Evolutionary conservation across 2,888 invertebrate genomes (phyloP).

Genomic region (Drosophila picticornis): DNA sequence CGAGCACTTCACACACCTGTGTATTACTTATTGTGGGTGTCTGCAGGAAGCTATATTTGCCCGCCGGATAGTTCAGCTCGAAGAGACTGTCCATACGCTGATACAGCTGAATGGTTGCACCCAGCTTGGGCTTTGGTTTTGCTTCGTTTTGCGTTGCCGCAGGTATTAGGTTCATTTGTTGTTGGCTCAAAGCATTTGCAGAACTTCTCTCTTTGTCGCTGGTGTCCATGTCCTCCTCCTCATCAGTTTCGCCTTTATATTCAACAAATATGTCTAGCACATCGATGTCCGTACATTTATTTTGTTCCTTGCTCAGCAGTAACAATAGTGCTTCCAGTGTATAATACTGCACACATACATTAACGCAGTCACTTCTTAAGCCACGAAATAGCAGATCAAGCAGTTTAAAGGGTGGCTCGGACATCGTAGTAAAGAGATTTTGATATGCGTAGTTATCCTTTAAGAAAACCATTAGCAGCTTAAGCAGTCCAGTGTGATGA

Average conservation of each 20-base stretch:
- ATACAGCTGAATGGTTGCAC: background rate
- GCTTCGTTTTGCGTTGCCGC: background rate
- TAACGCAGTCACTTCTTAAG: slow-evolving; percentile 27
- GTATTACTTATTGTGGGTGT: slow-evolving; percentile 56
- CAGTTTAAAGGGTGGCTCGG: slow-evolving; percentile 35
- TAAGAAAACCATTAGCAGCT: slow-evolving; percentile 72
- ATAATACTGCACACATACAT: slow-evolving; percentile 58
- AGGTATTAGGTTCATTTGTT: background rate
- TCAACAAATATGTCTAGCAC: slow-evolving; percentile 44
- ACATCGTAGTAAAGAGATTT: slow-evolving; percentile 54
- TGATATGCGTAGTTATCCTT: slow-evolving; percentile 69
- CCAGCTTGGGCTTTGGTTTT: background rate
- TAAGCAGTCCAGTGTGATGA: slow-evolving; percentile 51
- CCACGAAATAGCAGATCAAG: slow-evolving; percentile 63
- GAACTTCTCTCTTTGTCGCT: slow-evolving; percentile 17
- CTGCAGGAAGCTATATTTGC: slow-evolving; percentile 63
- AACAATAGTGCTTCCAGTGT: slow-evolving; percentile 61
- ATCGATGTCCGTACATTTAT: background rate
- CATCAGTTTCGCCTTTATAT: slow-evolving; percentile 3
- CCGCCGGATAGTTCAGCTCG: slow-evolving; percentile 59
- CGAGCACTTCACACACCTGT: slow-evolving; percentile 75
- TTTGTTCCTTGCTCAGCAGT: slow-evolving; percentile 66
- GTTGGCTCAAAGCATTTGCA: background rate
- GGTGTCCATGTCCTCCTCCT: background rate
- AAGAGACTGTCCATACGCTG: slow-evolving; percentile 65